Evolutionary conservation across 1,140 invertebrate genomes (phyloP).

Genomic region (Belonocnema kinseyi): DNA sequence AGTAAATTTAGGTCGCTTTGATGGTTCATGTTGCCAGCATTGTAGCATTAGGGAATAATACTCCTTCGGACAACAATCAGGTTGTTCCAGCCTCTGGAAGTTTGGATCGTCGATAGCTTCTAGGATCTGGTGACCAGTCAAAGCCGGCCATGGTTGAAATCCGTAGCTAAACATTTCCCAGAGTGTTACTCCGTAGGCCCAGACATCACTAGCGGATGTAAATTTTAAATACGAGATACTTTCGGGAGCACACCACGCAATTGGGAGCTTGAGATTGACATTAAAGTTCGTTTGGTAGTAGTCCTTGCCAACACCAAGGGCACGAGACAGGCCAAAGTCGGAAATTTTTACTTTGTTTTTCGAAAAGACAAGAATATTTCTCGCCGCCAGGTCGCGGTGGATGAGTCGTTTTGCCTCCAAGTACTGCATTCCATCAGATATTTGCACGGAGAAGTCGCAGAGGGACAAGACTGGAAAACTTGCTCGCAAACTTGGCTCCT

Average conservation of each 20-base stretch:
- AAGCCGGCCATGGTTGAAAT: conserved; percentile 97
- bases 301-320: conserved; percentile 97
- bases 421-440: conserved; percentile 97
- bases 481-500: conserved; percentile 90
- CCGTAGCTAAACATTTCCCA: conserved; percentile 99
- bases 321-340: conserved; percentile 96
- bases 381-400: conserved; percentile 94
- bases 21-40: conserved; percentile 96
- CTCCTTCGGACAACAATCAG: conserved; percentile 95
- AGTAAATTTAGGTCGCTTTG: conserved; percentile 92
- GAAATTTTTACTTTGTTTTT: conserved; percentile 99
- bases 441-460: conserved; percentile 95
- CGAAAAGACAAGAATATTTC: conserved; percentile 97
- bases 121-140: conserved; percentile 96
- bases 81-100: conserved; percentile 90
- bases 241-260: conserved; percentile 99
- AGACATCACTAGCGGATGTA: conserved; percentile 96
- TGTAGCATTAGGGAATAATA: conserved; percentile 95
- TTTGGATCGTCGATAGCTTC: conserved; percentile 97
- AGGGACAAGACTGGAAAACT: conserved; percentile 93
- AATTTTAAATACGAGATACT: conserved; percentile 97
- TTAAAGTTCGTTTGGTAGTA: conserved; percentile 99
- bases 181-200: conserved; percentile 97
- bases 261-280: conserved; percentile 97
- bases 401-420: conserved; percentile 95